Base-by-base conservation (phyloP, 2,797 vertebrate genomes). In the Crossoptilon crossoptilon region DNA sequence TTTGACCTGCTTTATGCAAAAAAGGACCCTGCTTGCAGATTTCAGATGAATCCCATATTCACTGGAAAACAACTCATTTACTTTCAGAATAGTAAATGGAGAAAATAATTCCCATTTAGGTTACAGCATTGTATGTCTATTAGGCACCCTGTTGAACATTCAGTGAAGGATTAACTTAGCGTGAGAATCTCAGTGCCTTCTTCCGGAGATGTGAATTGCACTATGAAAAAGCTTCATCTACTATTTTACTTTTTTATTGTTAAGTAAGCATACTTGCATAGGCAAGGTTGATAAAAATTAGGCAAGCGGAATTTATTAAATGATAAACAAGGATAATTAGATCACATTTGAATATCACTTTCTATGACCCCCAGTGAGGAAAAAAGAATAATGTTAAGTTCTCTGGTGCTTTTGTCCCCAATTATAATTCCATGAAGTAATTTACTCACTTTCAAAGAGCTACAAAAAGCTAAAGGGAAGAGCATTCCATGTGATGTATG, bases 1-100 rank as follows among this genome's bases (percentile, higher is more conserved):
- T 86, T 94, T 85, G 73, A 71, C 71, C 85, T 35, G 27, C 12
- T 78, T 69, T 87, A 71, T 66, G 43, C 55, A 81, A 79, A 94
- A 84, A 83, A 81, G 19, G 16, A 23, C 11, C 55, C 39, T 74
- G 49, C 29, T 66, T 49, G 19, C 75, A 93, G 87, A 91, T 92
- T 91, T 66, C 72, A 59, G 58, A 85, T 78, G 33, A 96, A 83
- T 81, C 49, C 22, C 63, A 67, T 41, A 78, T 29, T 75, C 75
- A 60, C 23, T 51, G 71, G 81, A 94, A 93, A 81, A 87, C 62
- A 92, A 91, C 63, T 89, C 10, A 76, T 92, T 94, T 91, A 59
- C 71, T 87, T 93, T 81, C 60, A 93, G 84, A 91, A 73, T 43
- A 86, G 29, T 44, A 88, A 93, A 85, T 14, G 7, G 14, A 91